Conservation (phyloP, 1,140 invertebrate species). For the Oryctes rhinoceros region DNA sequence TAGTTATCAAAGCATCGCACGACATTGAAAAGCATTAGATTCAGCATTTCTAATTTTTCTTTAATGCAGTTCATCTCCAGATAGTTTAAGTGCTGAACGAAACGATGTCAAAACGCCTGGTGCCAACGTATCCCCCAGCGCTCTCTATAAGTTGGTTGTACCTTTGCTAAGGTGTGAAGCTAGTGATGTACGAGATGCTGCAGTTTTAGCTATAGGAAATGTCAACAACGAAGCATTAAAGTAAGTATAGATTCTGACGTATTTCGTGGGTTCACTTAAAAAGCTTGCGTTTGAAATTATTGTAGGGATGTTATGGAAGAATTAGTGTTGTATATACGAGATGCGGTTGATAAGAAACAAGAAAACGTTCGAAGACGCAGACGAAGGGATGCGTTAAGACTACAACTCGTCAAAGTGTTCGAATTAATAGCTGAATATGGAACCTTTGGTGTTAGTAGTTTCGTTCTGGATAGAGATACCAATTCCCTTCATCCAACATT, state of each 20-base stretch:
- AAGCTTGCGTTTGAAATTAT: slow-evolving; percentile 33
- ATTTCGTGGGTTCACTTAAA: background rate
- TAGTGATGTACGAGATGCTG: slow-evolving; percentile 90
- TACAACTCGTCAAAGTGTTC: slow-evolving; percentile 90
- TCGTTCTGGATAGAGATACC: slow-evolving; percentile 83
- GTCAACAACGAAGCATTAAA: slow-evolving; percentile 92
- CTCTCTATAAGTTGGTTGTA: slow-evolving; percentile 90
- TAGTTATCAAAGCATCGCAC: background rate
- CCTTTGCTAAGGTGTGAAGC: slow-evolving; percentile 91
- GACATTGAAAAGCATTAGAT: background rate
- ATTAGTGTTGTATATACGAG: slow-evolving; percentile 87
- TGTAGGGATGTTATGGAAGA: slow-evolving; percentile 95
- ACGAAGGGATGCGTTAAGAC: slow-evolving; percentile 88
- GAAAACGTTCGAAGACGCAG: slow-evolving; percentile 92
- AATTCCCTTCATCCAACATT: slow-evolving; percentile 86
- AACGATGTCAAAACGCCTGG: slow-evolving; percentile 69
- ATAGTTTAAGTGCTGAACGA: slow-evolving; percentile 82
- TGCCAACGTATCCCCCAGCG: slow-evolving; percentile 75
- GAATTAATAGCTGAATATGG: slow-evolving; percentile 92
- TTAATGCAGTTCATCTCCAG: slow-evolving; percentile 78
- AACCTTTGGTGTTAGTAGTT: slow-evolving; percentile 86
- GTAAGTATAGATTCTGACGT: slow-evolving; percentile 68
- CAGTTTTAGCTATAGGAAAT: slow-evolving; percentile 91
- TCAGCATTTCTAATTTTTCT: background rate
- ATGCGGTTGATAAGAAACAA: slow-evolving; percentile 97